phyloP scores from a whole-genome alignment of 2,113 vertebrate species.

The Saiga tatarica region DNA sequence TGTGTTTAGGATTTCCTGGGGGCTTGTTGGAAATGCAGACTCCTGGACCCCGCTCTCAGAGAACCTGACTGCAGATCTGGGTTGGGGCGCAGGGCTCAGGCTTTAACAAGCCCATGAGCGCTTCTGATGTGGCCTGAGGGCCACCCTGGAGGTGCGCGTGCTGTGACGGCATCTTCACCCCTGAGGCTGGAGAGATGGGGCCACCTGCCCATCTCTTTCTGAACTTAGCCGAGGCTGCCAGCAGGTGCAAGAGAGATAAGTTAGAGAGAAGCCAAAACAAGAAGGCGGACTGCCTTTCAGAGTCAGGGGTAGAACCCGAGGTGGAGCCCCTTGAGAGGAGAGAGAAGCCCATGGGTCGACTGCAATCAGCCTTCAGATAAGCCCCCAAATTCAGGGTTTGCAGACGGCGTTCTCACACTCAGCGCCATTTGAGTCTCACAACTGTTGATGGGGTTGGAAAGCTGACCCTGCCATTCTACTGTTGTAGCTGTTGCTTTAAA shows the following conservation, averaged over 20 bases:
- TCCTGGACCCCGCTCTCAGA: neutral
- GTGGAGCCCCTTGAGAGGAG: neutral
- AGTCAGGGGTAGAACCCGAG: neutral
- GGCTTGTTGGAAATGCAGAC: neutral
- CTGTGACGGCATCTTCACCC: neutral
- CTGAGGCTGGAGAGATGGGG: neutral
- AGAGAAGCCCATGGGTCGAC: neutral
- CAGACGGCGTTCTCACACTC: fast-evolving
- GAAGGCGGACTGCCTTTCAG: neutral
- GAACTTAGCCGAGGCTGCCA: neutral
- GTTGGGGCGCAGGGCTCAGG: neutral
- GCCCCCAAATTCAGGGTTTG: neutral
- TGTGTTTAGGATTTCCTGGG: neutral
- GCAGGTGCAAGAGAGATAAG: neutral
- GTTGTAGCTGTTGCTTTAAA: neutral
- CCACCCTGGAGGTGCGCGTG: fast-evolving
- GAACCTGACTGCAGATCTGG: neutral
- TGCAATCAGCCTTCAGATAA: neutral
- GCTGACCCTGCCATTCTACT: neutral
- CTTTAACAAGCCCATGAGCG: neutral
- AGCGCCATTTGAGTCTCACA: neutral
- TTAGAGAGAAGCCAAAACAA: neutral
- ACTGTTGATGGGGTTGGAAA: neutral
- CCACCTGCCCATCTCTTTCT: neutral
- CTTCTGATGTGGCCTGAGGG: neutral